These are phyloP conservation scores for Gallinago nigripennis DNA, from an alignment of 2,797 vertebrate genomes.

Conservation along the genomic window DNA sequence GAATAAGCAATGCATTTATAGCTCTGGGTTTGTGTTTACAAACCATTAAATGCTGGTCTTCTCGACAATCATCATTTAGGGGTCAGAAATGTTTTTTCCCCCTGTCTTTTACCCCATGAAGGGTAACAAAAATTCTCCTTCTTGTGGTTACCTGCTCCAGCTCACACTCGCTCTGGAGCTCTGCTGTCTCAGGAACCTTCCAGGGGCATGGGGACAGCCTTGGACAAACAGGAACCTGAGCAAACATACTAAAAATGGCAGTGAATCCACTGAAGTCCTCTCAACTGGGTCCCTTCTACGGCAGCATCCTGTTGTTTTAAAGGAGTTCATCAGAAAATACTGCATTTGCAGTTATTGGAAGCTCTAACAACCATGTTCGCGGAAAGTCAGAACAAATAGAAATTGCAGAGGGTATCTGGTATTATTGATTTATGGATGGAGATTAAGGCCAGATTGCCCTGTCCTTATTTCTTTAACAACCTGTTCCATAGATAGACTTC, in stretches of 20 bases:
- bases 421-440: slow-evolving; percentile 38
- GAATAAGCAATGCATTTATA: slow-evolving; percentile 63
- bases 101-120: background rate
- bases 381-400: slow-evolving; percentile 29
- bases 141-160: background rate
- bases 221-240: background rate
- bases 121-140: background rate
- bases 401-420: slow-evolving; percentile 16
- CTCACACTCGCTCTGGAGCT: background rate
- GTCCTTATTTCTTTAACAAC: slow-evolving; percentile 42
- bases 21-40: slow-evolving; percentile 35
- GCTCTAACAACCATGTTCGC: background rate
- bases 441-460: slow-evolving; percentile 48
- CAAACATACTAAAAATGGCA: fast-evolving
- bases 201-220: background rate
- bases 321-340: background rate
- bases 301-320: background rate
- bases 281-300: background rate
- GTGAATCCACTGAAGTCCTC: background rate
- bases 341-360: background rate
- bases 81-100: background rate
- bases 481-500: slow-evolving; percentile 24
- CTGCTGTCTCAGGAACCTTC: background rate
- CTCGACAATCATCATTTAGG: slow-evolving; percentile 13
- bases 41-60: slow-evolving; percentile 43